Evolutionary conservation across 2,797 vertebrate species (phyloP), one percentile per base, ranked within the genome.

Genomic region (Acipenser ruthenus): DNA sequence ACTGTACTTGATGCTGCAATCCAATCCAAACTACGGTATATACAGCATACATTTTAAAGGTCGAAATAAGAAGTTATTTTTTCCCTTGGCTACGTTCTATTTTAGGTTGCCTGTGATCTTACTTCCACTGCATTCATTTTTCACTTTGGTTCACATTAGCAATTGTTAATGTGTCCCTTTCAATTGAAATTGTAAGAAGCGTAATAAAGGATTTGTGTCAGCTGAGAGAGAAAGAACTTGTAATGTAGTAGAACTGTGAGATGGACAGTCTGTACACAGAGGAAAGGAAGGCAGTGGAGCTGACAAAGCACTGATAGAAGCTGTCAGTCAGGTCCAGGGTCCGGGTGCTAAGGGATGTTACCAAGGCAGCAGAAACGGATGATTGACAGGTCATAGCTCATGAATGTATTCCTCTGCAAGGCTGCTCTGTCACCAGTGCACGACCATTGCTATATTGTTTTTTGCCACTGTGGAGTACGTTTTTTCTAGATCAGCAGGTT

Each of bases 371-470:
- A 50, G 11, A 60, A 49, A 23, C 11, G 49, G 61, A 7, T 70
- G 68, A 71, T 67, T 70, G 70, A 67, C 69, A 49, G 69, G 52
- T 13, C 49, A 69, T 48, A 49, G 23, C 65, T 73, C 52, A 66
- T 58, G 52, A 69, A 69, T 69, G 51, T 23, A 59, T 70, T 64
- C 67, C 47, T 66, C 50, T 63, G 48, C 12, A 70, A 70, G 56
- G 10, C 62, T 6, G 10, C 50, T 58, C 51, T 65, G 18, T 49
- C 55, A n/a, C n/a, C 47, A 48, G 47, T 48, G 60, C 63, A 48
- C 7, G 11, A 23, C 62, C 55, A 63, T n/a, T 51, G 64, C 58
- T 67, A 52, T 67, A 64, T 64, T 37, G n/a, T n/a, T 55, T 55
- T 55, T 4, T 55, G 9, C 53, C 9, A 55, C 53, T 10, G 10